Evolutionary conservation across 2,797 vertebrate species (phyloP).

Genomic region (Oceanodroma leucorhoa): DNA sequence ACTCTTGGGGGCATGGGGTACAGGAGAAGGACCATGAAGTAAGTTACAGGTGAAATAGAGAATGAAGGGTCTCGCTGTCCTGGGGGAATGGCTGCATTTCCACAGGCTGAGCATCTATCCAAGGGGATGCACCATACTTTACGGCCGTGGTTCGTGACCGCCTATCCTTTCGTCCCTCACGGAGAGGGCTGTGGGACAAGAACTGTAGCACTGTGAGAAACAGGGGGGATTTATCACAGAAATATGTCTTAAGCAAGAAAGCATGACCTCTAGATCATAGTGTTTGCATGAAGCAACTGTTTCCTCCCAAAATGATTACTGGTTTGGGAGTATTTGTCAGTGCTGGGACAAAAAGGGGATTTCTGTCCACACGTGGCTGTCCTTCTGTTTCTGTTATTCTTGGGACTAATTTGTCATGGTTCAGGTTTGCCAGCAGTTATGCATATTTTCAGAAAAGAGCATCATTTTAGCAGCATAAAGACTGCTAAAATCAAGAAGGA

Average conservation of each 20-base stretch:
- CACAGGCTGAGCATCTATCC: not conserved
- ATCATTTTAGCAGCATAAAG: not conserved
- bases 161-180: rapidly evolving
- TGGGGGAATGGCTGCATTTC: not conserved
- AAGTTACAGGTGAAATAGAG: not conserved
- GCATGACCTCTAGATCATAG: not conserved
- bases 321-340: slow-evolving; percentile 18
- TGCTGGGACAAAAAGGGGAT: not conserved
- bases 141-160: not conserved
- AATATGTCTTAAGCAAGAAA: slow-evolving; percentile 1
- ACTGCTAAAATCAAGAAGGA: not conserved
- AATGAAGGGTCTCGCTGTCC: rapidly evolving
- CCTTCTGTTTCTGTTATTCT: not conserved
- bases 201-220: not conserved
- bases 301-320: slow-evolving; percentile 22
- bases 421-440: not conserved
- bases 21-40: not conserved
- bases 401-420: not conserved
- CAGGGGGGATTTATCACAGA: not conserved
- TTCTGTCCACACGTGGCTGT: not conserved
- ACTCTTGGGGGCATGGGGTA: rapidly evolving
- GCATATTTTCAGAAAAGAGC: not conserved
- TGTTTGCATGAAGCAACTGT: not conserved
- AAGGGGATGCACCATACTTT: rapidly evolving
- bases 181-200: not conserved